Conservation (phyloP, 2,888 invertebrate genomes). For the Campoplex nolae region DNA sequence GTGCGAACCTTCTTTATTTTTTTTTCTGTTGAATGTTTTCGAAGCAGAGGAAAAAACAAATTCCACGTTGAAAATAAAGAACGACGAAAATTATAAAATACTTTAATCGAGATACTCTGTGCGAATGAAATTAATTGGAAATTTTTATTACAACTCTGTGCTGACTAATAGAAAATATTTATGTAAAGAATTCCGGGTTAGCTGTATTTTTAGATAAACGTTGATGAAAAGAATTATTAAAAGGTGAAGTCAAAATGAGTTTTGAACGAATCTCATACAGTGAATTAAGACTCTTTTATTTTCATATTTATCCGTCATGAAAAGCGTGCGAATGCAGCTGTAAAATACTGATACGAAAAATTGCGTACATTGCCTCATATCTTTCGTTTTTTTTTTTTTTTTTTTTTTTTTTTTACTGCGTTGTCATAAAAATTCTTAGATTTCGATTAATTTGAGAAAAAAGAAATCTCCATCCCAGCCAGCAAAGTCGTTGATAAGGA, state of each 20-base stretch:
- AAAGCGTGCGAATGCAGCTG: neutral
- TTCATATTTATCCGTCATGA: neutral
- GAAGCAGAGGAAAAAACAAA: constrained; percentile 26
- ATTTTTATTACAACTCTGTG: neutral
- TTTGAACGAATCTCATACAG: neutral
- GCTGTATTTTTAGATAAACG: neutral
- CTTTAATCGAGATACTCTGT: neutral
- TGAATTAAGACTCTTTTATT: no score
- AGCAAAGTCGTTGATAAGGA: constrained; percentile 17
- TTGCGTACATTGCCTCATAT: neutral
- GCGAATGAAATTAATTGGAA: neutral
- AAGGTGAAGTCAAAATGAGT: neutral
- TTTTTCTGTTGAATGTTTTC: neutral
- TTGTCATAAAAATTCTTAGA: neutral
- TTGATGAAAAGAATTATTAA: neutral
- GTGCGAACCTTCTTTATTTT: constrained; percentile 52
- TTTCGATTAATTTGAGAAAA: constrained; percentile 10
- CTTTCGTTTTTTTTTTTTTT: neutral
- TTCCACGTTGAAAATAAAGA: neutral
- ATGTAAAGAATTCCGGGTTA: neutral
- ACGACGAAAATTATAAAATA: neutral
- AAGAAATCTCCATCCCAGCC: neutral
- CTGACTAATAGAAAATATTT: neutral
- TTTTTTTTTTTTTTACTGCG: neutral
- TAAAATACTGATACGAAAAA: neutral